Conservation (phyloP, 2,797 vertebrate genomes). For the Anabas testudineus region DNA sequence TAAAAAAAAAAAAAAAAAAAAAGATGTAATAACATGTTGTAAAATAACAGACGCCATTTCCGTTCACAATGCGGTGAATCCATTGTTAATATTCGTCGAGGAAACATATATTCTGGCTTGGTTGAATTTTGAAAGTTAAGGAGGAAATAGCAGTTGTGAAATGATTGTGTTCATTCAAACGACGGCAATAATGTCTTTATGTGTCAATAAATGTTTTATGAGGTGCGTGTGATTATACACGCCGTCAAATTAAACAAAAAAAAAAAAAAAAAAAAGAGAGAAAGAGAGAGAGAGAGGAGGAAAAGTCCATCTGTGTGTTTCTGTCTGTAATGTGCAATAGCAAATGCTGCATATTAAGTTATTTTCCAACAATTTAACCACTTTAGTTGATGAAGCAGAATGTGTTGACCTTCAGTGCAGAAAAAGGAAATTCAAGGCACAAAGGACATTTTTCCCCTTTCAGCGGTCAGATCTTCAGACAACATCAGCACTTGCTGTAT, state of each 20-base stretch:
- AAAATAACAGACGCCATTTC: constrained; percentile 83
- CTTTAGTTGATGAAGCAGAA: background rate
- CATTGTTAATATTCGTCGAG: constrained; percentile 75
- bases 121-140: constrained; percentile 61
- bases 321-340: constrained; percentile 36
- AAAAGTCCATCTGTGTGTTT: constrained; percentile 61
- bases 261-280: constrained; percentile 80
- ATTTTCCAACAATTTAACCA: too few species aligned
- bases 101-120: constrained; percentile 63
- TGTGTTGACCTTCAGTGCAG: constrained; percentile 5
- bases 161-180: constrained; percentile 89
- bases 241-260: constrained; percentile 89
- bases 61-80: constrained; percentile 69
- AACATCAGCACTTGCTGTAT: background rate
- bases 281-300: too few species aligned
- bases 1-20: too few species aligned
- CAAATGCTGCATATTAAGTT: background rate
- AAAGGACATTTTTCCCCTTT: background rate
- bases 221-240: constrained; percentile 98
- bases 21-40: constrained; percentile 87
- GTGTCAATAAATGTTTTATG: constrained; percentile 99
- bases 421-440: background rate
- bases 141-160: constrained; percentile 73
- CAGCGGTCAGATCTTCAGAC: background rate
- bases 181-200: constrained; percentile 95